Evolutionary conservation across 2,888 invertebrate genomes (phyloP).

Genomic region (Epsilonema sp.): DNA sequence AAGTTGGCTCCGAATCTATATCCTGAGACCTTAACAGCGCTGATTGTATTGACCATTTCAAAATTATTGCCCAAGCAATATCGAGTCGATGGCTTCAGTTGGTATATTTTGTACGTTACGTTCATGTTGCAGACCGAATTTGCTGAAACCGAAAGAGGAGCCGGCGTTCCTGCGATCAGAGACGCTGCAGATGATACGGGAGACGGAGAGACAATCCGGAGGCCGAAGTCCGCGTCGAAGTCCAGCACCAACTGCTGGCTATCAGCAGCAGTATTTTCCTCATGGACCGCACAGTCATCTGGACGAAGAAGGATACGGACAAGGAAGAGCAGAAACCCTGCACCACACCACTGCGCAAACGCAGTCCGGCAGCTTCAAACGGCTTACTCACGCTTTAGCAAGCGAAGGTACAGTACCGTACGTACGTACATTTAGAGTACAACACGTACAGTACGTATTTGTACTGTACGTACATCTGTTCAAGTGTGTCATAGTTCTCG

Average conservation of each 20-base stretch:
- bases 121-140: too few relatives aligned
- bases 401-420: too few relatives aligned
- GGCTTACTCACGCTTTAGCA: constrained; percentile 11
- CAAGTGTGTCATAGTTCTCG: too few relatives aligned
- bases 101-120: too few relatives aligned
- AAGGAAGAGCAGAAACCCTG: constrained; percentile 3
- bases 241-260: neutral
- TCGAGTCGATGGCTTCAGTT: too few relatives aligned
- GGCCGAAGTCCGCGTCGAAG: neutral
- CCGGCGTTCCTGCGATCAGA: constrained; percentile 20
- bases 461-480: too few relatives aligned
- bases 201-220: constrained; percentile 13
- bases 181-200: constrained; percentile 20
- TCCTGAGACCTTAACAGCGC: too few relatives aligned
- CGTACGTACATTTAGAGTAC: too few relatives aligned
- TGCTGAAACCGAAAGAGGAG: constrained; percentile 10
- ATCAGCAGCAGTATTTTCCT: neutral
- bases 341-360: neutral
- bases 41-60: too few relatives aligned
- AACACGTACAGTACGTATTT: too few relatives aligned
- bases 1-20: too few relatives aligned
- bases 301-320: neutral
- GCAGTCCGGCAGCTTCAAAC: constrained; percentile 11
- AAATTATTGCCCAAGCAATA: too few relatives aligned
- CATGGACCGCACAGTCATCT: neutral